A percentile compares a stretch with the other conserved stretches of the same genome.
These are phyloP conservation scores for Ophion slaviceki DNA, from an alignment of 2,888 invertebrate species.

Conservation along the genomic window DNA sequence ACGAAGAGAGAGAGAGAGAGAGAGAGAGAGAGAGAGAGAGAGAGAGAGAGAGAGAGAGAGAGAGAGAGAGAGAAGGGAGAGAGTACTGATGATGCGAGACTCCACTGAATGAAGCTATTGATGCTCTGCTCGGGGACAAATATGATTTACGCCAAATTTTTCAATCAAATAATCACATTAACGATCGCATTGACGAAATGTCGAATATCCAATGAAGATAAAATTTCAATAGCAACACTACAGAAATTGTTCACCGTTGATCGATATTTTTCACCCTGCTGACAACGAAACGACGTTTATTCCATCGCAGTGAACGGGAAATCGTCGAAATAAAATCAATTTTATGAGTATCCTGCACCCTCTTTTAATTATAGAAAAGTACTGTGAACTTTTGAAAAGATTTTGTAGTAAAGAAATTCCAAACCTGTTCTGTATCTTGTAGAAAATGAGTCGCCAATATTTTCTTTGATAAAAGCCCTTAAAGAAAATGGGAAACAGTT, in stretches of 20 bases:
- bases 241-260: background rate
- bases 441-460: background rate
- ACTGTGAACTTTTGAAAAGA: background rate
- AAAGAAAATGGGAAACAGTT: background rate
- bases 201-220: background rate
- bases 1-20: background rate
- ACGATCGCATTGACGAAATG: background rate
- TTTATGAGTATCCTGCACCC: background rate
- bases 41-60: constrained; percentile 1
- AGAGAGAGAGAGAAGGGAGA: constrained; percentile 5
- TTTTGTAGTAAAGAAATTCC: background rate
- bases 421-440: background rate
- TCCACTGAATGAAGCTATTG: background rate
- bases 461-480: background rate
- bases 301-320: background rate
- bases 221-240: background rate
- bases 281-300: background rate
- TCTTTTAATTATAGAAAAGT: background rate
- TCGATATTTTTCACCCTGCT: background rate
- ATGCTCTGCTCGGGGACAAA: background rate
- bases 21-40: constrained; percentile 1
- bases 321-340: background rate
- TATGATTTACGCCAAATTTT: background rate
- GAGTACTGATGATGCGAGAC: background rate
- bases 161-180: background rate